phyloP scores from a whole-genome alignment of 2,888 invertebrate genomes.

The Neoascia interrupta region DNA sequence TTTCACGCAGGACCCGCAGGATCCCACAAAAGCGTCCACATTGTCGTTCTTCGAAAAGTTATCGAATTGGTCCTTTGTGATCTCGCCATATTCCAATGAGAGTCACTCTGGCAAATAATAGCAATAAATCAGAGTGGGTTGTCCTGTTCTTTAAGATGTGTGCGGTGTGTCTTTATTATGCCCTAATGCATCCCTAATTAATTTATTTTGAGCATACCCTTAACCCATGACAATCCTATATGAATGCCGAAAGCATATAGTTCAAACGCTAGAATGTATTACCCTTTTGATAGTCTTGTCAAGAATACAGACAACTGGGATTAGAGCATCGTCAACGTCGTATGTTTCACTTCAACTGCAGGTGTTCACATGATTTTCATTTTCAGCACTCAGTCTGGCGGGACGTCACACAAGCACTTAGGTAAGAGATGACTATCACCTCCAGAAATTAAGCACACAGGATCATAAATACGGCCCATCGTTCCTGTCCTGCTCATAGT shows the following conservation, averaged over 20 bases:
- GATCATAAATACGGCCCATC: constrained; percentile 14
- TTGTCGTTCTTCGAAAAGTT: no score
- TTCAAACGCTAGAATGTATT: background rate
- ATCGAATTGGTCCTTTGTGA: constrained; percentile 59
- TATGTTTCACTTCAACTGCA: constrained; percentile 45
- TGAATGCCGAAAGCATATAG: no score
- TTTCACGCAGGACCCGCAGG: no score
- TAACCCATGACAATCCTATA: constrained; percentile 49
- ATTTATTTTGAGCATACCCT: constrained; percentile 62
- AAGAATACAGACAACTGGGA: background rate
- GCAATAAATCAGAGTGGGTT: constrained; percentile 41
- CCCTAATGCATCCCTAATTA: constrained; percentile 56
- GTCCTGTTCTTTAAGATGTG: constrained; percentile 18
- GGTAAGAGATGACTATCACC: constrained; percentile 14
- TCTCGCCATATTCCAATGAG: constrained; percentile 4
- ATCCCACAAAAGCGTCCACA: no score
- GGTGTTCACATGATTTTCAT: constrained; percentile 53
- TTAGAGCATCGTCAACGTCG: background rate
- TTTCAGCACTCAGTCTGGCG: background rate
- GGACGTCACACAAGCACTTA: constrained; percentile 5
- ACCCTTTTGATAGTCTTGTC: constrained; percentile 14
- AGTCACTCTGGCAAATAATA: constrained; percentile 37
- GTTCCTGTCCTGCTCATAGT: background rate
- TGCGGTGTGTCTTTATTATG: constrained; percentile 38
- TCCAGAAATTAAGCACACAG: constrained; percentile 32